Base-by-base conservation (phyloP, 2,113 vertebrate species). In the Dasypus novemcinctus region DNA sequence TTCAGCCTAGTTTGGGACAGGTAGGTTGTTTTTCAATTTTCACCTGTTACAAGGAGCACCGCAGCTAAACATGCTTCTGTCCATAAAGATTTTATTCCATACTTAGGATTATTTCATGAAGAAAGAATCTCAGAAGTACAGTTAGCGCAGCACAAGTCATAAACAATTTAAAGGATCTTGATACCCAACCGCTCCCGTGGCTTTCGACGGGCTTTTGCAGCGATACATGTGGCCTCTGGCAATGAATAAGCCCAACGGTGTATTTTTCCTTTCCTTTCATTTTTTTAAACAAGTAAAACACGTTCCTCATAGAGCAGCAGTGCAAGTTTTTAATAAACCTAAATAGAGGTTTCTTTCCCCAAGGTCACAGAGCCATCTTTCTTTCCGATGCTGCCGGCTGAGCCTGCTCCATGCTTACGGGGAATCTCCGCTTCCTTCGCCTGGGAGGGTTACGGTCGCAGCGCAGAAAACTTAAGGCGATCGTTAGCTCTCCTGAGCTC, bases 281-380 rank as follows among this genome's bases (percentile, higher is more conserved):
- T 86, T 79, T 78, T 74, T 76, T 68, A 71, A 71, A 57, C 75
- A 41, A 92, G 54, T 63, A 86, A 84, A 68, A 76, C 87, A 63
- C 0, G 7, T 41, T 84, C 13, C 0, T 66, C 86, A 27, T 4
- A n/a, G 36, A 90, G 49, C 7, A 54, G 33, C 29, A 1, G 57
- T 8, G 27, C 38, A 15, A 4, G 89, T 43, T 95, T 90, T 87
- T 95, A 95, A 97, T 92, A 93, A 94, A 89, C 43, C 92, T 12
- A 52, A 93, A 75, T n/a, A 72, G 90, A 96, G 80, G 41, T 74
- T 94, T 84, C 83, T 87, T 79, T 87, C 52, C 52, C 54, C 63
- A 43, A 72, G 94, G 92, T 82, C 87, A 20, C 1, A 4, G 1
- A 63, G 71, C 75, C 15, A 0, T 85, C 92, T 95, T 84, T 49